These are phyloP conservation scores for Tillus elongatus DNA, from an alignment of 2,888 invertebrate species.

Conservation along the genomic window DNA sequence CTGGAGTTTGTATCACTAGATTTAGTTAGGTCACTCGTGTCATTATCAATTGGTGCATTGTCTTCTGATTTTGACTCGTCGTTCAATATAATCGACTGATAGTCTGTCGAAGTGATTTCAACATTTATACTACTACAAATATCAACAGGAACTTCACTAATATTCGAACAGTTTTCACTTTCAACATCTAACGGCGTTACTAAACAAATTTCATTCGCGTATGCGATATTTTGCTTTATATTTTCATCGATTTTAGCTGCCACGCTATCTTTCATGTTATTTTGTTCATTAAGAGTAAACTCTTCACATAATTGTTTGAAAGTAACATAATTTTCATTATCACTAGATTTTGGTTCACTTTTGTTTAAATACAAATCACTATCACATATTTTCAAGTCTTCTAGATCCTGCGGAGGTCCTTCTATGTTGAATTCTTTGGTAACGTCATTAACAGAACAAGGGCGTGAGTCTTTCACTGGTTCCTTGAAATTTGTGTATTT, in stretches of 20 bases:
- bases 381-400: conserved; percentile 31
- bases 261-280: conserved; percentile 16
- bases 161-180: conserved; percentile 40
- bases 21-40: conserved; percentile 30
- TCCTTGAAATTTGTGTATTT: conserved; percentile 57
- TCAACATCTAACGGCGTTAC: conserved; percentile 39
- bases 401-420: conserved; percentile 43
- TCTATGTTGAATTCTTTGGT: conserved; percentile 47
- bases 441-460: conserved; percentile 43
- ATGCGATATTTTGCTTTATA: conserved; percentile 36
- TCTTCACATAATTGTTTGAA: conserved; percentile 38
- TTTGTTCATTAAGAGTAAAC: conserved; percentile 33
- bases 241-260: conserved; percentile 26
- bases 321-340: conserved; percentile 40
- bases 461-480: conserved; percentile 45
- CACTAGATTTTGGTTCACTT: conserved; percentile 23
- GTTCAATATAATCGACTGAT: conserved; percentile 21
- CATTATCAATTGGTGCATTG: conserved; percentile 12
- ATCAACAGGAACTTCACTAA: conserved; percentile 37
- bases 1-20: conserved; percentile 34
- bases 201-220: conserved; percentile 41
- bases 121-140: conserved; percentile 38
- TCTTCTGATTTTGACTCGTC: background rate
- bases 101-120: conserved; percentile 32
- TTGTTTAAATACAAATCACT: conserved; percentile 26